Evolutionary conservation across 2,797 vertebrate genomes (phyloP), one percentile per base, ranked within the genome.

Genomic region (Anableps anableps): DNA sequence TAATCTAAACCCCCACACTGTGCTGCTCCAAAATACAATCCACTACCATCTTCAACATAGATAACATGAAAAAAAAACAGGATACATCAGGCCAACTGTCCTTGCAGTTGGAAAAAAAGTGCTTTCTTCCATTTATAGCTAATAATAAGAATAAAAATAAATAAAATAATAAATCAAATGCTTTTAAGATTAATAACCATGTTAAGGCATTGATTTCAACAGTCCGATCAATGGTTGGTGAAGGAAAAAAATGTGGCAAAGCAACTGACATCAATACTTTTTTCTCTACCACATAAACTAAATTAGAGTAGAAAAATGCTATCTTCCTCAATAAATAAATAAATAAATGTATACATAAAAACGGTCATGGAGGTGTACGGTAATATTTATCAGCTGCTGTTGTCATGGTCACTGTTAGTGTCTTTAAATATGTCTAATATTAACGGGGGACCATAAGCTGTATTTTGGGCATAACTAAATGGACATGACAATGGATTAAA

Each of bases 301-400:
- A 55, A 45, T 34, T 26, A 38, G 21, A 74, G 31, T 60, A 79
- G 68, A 34, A 38, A 29, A 81, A n/a, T 50, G 1, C 8, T 78
- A 48, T 51, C 88, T 86, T 84, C 23, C 51, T 73, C 71, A 45
- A 45, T n/a, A 43, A 70, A n/a, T 73, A 68, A 45, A 68, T 43
- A 55, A 60, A 60, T 31, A 45, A 45, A 29, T 43, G 1, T 45
- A 43, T n/a, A 71, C 14, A 68, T 66, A 73, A 86, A 84, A 93
- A 88, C 82, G 91, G 86, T 87, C 85, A 82, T 84, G 80, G 85
- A 85, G 83, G 74, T 73, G 77, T 21, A 29, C 73, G 31, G 73
- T 83, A 55, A 64, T 81, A 80, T 86, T 78, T 71, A 76, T 84
- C 75, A 91, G 78, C 80, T 87, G 83, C 58, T 83, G 80, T 77